Base-by-base conservation (phyloP, 2,113 vertebrate genomes). In the Paradoxurus hermaphroditus region DNA sequence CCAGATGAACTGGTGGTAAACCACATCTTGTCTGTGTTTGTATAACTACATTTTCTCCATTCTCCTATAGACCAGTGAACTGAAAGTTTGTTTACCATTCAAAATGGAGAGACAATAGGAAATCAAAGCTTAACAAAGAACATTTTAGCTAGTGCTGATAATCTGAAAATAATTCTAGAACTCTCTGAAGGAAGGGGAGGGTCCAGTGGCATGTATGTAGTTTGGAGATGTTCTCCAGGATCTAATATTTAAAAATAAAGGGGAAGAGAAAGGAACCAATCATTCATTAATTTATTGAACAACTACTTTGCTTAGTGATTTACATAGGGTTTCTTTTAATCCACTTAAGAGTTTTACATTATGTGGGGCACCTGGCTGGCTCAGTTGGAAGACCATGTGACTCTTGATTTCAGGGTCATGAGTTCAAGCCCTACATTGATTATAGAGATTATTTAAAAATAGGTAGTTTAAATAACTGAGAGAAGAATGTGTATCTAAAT, bases 231-330 rank as follows among this genome's bases (percentile, higher is more conserved):
- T 16, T 72, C 14, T 87, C 19, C 31, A 79, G 51, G 53, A 87
- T 88, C 51, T 23, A 94, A 78, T 63, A 95, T 31, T 72, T 92
- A 70, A 94, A 97, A 94, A 83, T 56, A 72, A 53, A 65, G 34
- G 15, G 8, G 39, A 91, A 91, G 36, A 83, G 86, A 62, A 67
- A 49, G 13, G 84, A 63, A 27, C 23, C 29, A 86, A 19, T 23
- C 44, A 49, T 44, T 41, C 31, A 59, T 90, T 93, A 83, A 82
- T 87, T 83, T 70, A 84, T 94, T 62, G 13, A 53, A 62, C 12
- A 95, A 81, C 63, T 70, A 10, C 13, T 51, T 4, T 86, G 41
- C 34, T 93, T 90, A 56, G n/a, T 44, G 19, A 63, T 67, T 92
- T 92, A 86, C 13, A 39, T 79, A 90, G 31, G 10, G 46, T 81